Evolutionary conservation across 2,888 invertebrate genomes (phyloP), one percentile per base, ranked within the genome.

Genomic region (Germaria angustata): DNA sequence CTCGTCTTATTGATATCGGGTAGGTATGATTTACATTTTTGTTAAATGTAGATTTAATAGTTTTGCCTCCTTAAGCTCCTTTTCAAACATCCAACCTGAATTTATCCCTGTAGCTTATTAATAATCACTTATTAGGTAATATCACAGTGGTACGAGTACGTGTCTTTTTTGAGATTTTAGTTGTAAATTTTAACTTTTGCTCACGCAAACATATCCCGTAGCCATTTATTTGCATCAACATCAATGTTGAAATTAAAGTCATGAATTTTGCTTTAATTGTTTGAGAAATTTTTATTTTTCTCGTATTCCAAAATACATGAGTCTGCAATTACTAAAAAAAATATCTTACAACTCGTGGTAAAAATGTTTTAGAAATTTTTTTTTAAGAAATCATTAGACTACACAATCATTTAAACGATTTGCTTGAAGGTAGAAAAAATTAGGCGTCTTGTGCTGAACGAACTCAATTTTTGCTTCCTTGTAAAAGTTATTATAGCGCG

Each of bases 1-100:
- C 95, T 11, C 92, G 92, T 71, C 92, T 93, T 88, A 93, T 92
- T 87, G 93, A 93, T 88, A 93, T 93, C 84, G 93, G 94, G 94
- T 95, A 92, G 90, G 90, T 87, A 63, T 79, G 49, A 32, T 65
- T 69, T 41, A 15, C 11, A 32, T 17, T 28, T 44, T 32, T 28
- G 6, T 28, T 28, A 3, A 3, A 20, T 57, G 75, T 75, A 75
- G 63, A 34, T 73, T 65, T 55, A 1, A 9, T 24, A 44, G 2
- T 44, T 17, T 11, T 24, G 13, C 2, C 41, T 53, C 46, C 36
- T 11, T 0, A 4, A 34, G 44, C 7, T 20, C 8, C 24, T n/a
- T n/a, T n/a, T n/a, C n/a, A n/a, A n/a, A n/a, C 53, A 1, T 3
- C 2, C 11, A 15, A 11, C 2, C 44, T n/a, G n/a, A 4, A 9